A percentile compares a stretch with the other conserved stretches of the same genome.
These are phyloP conservation scores for Xyliphius kryptos DNA, from an alignment of 2,113 vertebrate genomes.

Conservation along the genomic window DNA sequence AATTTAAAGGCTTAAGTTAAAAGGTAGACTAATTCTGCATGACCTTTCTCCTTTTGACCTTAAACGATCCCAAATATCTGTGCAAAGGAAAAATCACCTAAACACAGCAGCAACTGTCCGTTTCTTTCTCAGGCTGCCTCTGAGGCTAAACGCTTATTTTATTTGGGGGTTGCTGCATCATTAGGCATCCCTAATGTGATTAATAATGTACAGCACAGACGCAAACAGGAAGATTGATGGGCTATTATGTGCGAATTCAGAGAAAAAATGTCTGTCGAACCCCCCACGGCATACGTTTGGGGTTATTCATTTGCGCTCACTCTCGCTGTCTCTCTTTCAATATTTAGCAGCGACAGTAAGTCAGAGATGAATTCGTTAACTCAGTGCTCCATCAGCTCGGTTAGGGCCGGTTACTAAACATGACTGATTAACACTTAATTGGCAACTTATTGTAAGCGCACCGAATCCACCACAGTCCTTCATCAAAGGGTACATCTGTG, in stretches of 20 bases:
- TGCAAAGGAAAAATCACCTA: background rate
- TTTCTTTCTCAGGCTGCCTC: background rate
- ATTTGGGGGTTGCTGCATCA: conserved; percentile 36
- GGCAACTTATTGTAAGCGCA: conserved; percentile 54
- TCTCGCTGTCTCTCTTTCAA: conserved; percentile 15
- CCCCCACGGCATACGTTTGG: conserved; percentile 8
- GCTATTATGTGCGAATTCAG: conserved; percentile 31
- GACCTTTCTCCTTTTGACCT: background rate
- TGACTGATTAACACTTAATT: conserved; percentile 59
- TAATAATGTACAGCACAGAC: conserved; percentile 36
- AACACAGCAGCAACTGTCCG: conserved; percentile 13
- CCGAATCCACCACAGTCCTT: conserved; percentile 48
- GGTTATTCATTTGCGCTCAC: conserved; percentile 14
- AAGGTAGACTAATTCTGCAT: background rate
- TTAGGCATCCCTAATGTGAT: conserved; percentile 39
- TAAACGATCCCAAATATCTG: background rate
- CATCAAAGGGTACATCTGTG: conserved; percentile 51
- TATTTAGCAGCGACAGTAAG: conserved; percentile 17
- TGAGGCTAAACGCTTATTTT: conserved; percentile 25
- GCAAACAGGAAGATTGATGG: conserved; percentile 37
- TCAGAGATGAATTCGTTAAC: conserved; percentile 20
- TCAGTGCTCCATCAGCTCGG: conserved; percentile 25
- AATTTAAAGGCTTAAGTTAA: no score
- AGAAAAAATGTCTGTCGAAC: background rate
- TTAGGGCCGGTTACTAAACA: conserved; percentile 34